Base-by-base conservation (phyloP, 2,113 vertebrate genomes). In the Nicator chloris region DNA sequence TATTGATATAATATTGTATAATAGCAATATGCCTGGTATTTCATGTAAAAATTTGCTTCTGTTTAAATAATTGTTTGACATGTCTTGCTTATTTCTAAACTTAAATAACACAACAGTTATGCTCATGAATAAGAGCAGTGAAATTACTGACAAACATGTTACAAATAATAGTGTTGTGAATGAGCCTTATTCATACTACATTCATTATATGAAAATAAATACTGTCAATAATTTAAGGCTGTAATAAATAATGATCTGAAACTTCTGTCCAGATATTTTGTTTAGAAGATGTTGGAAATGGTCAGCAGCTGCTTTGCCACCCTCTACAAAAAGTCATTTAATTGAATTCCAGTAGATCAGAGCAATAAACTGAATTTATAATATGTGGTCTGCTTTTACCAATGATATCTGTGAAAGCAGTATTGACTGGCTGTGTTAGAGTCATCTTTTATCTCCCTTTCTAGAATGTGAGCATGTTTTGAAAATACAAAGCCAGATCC, bases 291-390 rank as follows among this genome's bases (percentile, higher is more conserved):
- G 4, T 56, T 77, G 24, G 35, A 73, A 84, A 92, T 88, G 91
- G 72, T 87, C 95, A 90, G 57, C 76, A 88, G 65, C 70, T 72
- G 39, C 92, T 92, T 90, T 88, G 30, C 56, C 0, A 4, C n/a
- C 24, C 39, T 33, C 56, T 51, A 71, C 51, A 61, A 89, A 89
- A 94, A 86, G 63, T 79, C 3, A 56, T 93, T 92, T 81, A 66
- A 86, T 72, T 92, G 77, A 85, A 91, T 96, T 95, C 63, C 69
- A 57, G 65, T 93, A 86, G 86, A 96, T 88, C 90, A 95, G 63
- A 92, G 72, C 76, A 96, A 94, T 94, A 94, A 94, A 90, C 76
- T 86, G 92, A 73, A 96, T 91, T 94, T 96, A 95, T 97, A 96
- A 92, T 90, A 90, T 68, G 65, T 91, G 94, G 94, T 96, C 93